Percentiles rank a stretch among this genome's conserved stretches.
These are phyloP conservation scores for Balanococcus diminutus DNA, from an alignment of 2,888 invertebrate genomes.

Conservation along the genomic window DNA sequence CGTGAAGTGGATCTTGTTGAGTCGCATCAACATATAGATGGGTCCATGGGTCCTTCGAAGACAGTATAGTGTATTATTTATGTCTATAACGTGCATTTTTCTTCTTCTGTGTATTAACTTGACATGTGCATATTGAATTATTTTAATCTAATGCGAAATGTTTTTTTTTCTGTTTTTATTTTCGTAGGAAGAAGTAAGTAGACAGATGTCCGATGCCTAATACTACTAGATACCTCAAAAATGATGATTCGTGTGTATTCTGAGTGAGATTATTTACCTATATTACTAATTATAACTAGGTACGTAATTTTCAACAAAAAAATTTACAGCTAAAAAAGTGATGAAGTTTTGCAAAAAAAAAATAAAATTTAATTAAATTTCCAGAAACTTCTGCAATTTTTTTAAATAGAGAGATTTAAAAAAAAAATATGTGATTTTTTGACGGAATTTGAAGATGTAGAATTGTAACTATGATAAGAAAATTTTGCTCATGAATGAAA, in stretches of 20 bases:
- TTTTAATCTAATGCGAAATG: constrained; percentile 22
- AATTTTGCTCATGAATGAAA: no score
- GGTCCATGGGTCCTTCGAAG: background rate
- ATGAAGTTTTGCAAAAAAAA: no score
- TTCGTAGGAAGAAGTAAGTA: constrained; percentile 53
- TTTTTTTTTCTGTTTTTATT: constrained; percentile 42
- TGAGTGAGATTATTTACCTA: background rate
- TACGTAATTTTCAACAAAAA: no score
- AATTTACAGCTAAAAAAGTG: no score
- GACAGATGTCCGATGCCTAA: constrained; percentile 25
- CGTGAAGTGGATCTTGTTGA: background rate
- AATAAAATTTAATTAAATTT: no score
- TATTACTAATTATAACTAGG: background rate
- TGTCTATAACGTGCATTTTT: background rate
- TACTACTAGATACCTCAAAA: constrained; percentile 7
- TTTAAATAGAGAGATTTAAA: no score
- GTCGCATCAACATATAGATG: background rate
- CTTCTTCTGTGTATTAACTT: background rate
- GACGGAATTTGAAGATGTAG: no score
- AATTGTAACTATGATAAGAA: no score
- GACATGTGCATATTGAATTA: background rate
- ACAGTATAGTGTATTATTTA: background rate
- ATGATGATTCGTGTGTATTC: background rate
- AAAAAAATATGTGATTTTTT: no score
- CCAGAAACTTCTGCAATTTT: no score